Conservation (phyloP, 2,113 vertebrate species). For the Spea multiplicata region DNA sequence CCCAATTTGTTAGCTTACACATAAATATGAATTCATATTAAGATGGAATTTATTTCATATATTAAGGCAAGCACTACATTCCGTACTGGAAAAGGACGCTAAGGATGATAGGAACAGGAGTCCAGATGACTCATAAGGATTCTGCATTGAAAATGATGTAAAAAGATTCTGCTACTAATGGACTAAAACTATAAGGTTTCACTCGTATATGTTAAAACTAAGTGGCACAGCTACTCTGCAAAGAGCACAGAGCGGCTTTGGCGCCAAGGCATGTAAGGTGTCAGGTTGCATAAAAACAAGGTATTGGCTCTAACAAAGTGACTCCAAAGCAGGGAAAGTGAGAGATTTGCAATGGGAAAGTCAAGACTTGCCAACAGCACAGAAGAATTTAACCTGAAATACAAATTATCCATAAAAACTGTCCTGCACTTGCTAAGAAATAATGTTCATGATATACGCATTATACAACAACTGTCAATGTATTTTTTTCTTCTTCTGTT, state of each 20-base stretch:
- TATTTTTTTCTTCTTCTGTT: no score
- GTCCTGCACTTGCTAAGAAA: no score
- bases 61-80: no score
- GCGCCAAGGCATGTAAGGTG: constrained; percentile 13
- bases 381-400: constrained; percentile 18
- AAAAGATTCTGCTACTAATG: constrained; percentile 4
- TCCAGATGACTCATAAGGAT: neutral
- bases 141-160: neutral
- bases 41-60: no score
- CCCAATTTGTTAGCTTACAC: no score
- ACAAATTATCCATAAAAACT: neutral
- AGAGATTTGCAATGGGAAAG: constrained; percentile 22
- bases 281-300: constrained; percentile 38
- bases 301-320: constrained; percentile 7
- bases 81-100: no score
- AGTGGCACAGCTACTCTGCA: constrained; percentile 14
- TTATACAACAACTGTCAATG: no score
- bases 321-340: constrained; percentile 14
- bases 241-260: constrained; percentile 12
- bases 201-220: neutral
- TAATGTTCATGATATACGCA: no score
- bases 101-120: no score
- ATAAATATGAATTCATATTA: no score
- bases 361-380: constrained; percentile 12
- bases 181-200: constrained; percentile 33